Base-by-base conservation (phyloP, 2,797 vertebrate species). In the Phrynocephalus forsythii region DNA sequence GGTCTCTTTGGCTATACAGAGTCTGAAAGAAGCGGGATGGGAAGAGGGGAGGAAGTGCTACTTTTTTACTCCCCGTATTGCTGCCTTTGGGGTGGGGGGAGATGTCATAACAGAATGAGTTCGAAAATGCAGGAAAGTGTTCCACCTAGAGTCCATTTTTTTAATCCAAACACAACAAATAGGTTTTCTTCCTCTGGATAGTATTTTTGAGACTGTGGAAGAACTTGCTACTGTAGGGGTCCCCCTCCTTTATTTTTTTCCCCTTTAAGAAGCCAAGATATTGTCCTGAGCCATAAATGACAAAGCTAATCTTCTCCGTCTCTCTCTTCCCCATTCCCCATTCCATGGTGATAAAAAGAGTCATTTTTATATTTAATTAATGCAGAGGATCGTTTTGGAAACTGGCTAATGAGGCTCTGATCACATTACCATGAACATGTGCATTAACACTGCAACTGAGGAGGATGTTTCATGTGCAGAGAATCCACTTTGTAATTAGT, bases 301-400 rank as follows among this genome's bases (percentile, higher is more conserved):
- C 95, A 95, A 94, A 92, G 95, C 96, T 97, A 96, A 97, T 97
- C 96, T 97, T 95, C 95, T 96, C 93, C 38, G 38, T 44, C 38
- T 44, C 38, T 44, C 38, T 44, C 38, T 44, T 44, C 38, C 38
- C 38, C 38, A 44, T 96, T 97, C 94, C 93, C 93, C 82, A 93
- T 95, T 95, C 95, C 95, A 83, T 91, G 94, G 96, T 94, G 95
- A 97, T 97, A 97, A 98, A 96, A 95, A 96, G 95, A 97, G 97
- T 98, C 94, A 97, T 98, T 98, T 97, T 97, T 97, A 97, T 96
- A 96, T 98, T 97, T 98, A 98, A 99, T 98, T 98, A 98, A 98
- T 97, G 97, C 97, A 97, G 96, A 97, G 95, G 95, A 97, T 96
- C 97, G 95, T 98, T 98, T 98, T 97, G 97, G 97, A 98, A 98